Evolutionary conservation across 2,113 vertebrate species (phyloP).

Genomic region (Campylomormyrus tamandua): DNA sequence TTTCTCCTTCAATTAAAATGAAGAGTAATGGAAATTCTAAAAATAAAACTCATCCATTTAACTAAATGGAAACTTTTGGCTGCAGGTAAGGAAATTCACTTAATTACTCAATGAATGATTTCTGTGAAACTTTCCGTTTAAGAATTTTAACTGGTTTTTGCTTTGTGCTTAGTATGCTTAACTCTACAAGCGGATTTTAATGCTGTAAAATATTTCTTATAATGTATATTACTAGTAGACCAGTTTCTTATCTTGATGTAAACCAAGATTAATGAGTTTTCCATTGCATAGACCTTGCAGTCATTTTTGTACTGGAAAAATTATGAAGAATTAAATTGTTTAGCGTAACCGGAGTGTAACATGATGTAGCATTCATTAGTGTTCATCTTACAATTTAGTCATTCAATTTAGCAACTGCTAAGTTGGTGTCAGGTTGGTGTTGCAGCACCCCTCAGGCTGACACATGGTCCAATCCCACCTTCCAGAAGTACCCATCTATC

Average conservation of each 20-base stretch:
- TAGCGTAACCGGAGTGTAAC: background rate
- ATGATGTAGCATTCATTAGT: background rate
- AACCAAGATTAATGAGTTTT: background rate
- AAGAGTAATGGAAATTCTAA: background rate
- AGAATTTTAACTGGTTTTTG: background rate
- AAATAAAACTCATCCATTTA: conserved; percentile 2
- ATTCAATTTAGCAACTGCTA: background rate
- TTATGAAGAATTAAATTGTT: background rate
- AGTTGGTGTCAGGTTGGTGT: background rate
- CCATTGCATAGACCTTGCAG: background rate
- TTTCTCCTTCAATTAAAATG: background rate
- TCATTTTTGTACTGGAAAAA: background rate
- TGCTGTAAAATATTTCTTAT: background rate
- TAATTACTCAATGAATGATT: background rate
- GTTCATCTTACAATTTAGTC: background rate
- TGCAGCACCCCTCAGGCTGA: background rate
- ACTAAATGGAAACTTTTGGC: background rate
- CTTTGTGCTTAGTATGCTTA: background rate
- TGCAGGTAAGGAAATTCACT: background rate
- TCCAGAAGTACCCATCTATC: no score
- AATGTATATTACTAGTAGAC: background rate
- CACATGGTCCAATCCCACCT: no score
- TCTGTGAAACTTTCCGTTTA: background rate
- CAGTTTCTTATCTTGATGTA: background rate
- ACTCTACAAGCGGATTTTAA: background rate